Evolutionary conservation across 2,797 vertebrate genomes (phyloP).

Genomic region (Morelia viridis): DNA sequence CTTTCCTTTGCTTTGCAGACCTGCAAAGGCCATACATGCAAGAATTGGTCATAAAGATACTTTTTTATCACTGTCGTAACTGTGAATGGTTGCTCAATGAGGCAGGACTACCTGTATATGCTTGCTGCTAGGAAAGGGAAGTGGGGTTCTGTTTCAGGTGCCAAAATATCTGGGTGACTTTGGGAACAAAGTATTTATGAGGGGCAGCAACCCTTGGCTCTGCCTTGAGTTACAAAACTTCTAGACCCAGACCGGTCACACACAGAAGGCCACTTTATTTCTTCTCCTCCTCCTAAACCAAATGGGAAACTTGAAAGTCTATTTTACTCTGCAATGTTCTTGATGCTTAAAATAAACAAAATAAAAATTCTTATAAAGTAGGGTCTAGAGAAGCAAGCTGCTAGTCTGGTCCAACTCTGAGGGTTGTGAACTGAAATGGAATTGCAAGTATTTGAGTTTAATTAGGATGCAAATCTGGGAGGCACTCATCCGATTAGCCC

Average conservation of each 20-base stretch:
- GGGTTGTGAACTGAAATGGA: background rate
- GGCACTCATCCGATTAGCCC: background rate
- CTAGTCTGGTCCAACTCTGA: background rate
- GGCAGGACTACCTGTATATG: background rate
- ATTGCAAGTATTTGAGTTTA: background rate
- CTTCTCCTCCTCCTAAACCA: background rate
- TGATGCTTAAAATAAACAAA: background rate
- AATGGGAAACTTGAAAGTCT: background rate
- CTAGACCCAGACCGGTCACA: no score
- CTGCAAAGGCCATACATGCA: background rate
- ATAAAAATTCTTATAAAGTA: background rate
- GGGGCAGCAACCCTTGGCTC: background rate
- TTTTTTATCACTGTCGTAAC: background rate
- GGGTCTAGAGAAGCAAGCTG: background rate
- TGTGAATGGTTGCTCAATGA: background rate
- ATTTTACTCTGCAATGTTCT: background rate
- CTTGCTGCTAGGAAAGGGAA: background rate
- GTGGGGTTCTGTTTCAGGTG: background rate
- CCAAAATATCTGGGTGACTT: background rate
- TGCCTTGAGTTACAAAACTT: background rate
- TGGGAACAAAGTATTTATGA: background rate
- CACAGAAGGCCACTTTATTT: background rate
- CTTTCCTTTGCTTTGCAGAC: background rate
- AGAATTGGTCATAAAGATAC: background rate
- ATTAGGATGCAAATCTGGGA: background rate